phyloP scores from a whole-genome alignment of 1,140 invertebrate genomes.

The Sinonovacula constricta region DNA sequence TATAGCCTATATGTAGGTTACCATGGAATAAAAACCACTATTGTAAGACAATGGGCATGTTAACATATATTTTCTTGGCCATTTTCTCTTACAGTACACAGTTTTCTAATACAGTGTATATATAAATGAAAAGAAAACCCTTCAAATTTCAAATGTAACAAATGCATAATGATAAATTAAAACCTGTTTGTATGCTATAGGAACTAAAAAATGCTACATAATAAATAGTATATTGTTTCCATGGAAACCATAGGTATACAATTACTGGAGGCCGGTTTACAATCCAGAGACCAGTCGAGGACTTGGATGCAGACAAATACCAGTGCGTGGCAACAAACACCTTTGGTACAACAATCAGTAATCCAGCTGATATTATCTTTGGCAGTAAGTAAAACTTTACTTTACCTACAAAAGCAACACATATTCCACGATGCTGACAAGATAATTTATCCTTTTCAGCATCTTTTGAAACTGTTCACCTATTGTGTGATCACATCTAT shows the following conservation, averaged over 20 bases:
- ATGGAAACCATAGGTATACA: no score
- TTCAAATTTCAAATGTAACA: not conserved
- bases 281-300: conserved; percentile 88
- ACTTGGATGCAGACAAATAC: conserved; percentile 89
- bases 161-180: not conserved
- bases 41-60: no score
- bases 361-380: conserved; percentile 92
- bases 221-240: conserved; percentile 76
- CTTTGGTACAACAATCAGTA: conserved; percentile 92
- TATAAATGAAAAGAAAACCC: not conserved
- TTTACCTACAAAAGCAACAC: no score
- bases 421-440: no score
- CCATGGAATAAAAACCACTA: no score
- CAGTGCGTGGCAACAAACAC: conserved; percentile 94
- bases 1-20: no score
- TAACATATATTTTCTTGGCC: no score
- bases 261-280: conserved; percentile 94
- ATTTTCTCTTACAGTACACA: not conserved
- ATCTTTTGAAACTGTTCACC: no score
- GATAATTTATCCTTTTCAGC: no score
- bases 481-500: no score
- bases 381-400: no score
- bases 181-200: not conserved
- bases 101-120: not conserved
- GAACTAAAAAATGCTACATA: conserved; percentile 63